Base-by-base conservation (phyloP, 2,113 vertebrate species). In the Cettia cetti region DNA sequence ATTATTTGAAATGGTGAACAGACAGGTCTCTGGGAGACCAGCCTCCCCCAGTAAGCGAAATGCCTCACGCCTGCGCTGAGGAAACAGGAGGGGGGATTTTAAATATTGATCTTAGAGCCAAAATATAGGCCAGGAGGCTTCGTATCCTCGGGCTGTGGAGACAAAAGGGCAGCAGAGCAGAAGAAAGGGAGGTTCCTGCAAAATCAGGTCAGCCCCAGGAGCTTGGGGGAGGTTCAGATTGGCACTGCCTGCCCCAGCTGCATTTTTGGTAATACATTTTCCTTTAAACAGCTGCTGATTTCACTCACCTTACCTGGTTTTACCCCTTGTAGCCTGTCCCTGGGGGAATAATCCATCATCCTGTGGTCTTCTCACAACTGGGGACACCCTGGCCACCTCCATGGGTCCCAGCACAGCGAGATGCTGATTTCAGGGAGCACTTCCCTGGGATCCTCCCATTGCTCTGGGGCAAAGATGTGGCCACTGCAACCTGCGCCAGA, bases 31-130 rank as follows among this genome's bases (percentile, higher is more conserved):
- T 83, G 72, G 23, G 80, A 96, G 92, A 88, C 8, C 0, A 89
- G 27, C 71, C 89, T 82, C 72, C 86, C 90, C 80, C 3, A 0
- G 89, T 44, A 89, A 81, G 64, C 0, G 1, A 37, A 94, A 83
- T 16, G 52, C 61, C 70, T 92, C 6, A 0, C 18, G 45, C 75
- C 90, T 82, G 85, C 20, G 23, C 75, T 10, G 26, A 27, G 89
- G n/a, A 35, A 83, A 63, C 8, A 2, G 64, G 60, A 86, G 76
- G 89, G 76, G 75, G 60, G 23, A 77, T 70, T 86, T 97, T 93
- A 88, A 93, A 95, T 95, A 96, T 92, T 95, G 95, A 96, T 97
- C 82, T 93, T 81, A 83, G 39, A 93, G 82, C 35, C 79, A 83
- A 94, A 97, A 96, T 92, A 81, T 88, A 93, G 95, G 94, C 68